Conservation (phyloP, 2,888 invertebrate species). For the Galerucella calmariensis region DNA sequence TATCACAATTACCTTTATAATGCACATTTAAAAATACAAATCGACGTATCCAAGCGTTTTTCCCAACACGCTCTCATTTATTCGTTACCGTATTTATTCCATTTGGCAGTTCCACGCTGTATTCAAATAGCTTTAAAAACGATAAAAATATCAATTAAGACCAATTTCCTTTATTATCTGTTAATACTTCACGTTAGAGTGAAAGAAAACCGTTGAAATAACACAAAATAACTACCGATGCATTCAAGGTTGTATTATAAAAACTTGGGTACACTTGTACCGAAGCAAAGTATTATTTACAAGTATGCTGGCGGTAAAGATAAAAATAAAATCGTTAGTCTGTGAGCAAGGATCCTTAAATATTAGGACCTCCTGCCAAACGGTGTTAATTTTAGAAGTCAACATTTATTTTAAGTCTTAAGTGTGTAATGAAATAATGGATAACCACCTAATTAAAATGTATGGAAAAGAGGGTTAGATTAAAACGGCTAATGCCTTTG, state of each 20-base stretch:
- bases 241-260: conserved; percentile 26
- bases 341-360: conserved; percentile 10
- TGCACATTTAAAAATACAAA: too few species aligned
- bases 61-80: too few species aligned
- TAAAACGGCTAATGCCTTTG: too few species aligned
- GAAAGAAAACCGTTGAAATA: not conserved
- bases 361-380: not conserved
- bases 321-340: conserved; percentile 35
- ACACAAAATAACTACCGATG: conserved; percentile 16
- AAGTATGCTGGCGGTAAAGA: conserved; percentile 28
- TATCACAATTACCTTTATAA: too few species aligned
- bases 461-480: too few species aligned
- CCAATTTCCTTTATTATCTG: too few species aligned
- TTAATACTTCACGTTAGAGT: too few species aligned
- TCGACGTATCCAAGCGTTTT: too few species aligned
- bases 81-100: too few species aligned
- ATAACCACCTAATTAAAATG: not conserved
- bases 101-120: too few species aligned
- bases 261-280: conserved; percentile 34
- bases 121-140: too few species aligned
- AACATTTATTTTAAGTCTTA: not conserved
- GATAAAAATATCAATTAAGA: too few species aligned
- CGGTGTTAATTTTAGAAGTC: not conserved
- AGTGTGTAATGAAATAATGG: not conserved
- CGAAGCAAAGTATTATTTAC: conserved; percentile 21